Evolutionary conservation across 1,140 invertebrate species (phyloP).

Genomic region (Thaumatotibia leucotreta): DNA sequence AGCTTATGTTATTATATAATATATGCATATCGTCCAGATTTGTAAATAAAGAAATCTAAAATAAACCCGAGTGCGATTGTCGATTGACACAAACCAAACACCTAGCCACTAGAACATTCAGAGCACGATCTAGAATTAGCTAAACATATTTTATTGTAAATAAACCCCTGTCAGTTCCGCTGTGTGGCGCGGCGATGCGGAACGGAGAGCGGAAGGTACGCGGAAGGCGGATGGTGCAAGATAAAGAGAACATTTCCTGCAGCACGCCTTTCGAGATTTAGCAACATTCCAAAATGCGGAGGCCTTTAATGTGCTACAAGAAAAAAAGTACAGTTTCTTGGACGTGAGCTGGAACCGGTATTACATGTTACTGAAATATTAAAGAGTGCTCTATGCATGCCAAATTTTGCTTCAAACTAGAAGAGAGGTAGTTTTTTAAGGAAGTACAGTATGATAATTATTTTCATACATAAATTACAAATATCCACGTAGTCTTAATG

Average conservation of each 20-base stretch:
- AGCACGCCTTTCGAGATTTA: conserved; percentile 66
- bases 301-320: conserved; percentile 51
- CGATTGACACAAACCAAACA: not conserved
- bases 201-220: conserved; percentile 54
- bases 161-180: conserved; percentile 58
- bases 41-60: too few species aligned
- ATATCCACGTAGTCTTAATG: too few species aligned
- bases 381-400: not conserved
- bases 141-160: conserved; percentile 45
- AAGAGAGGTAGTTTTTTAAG: too few species aligned
- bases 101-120: not conserved
- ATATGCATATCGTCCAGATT: too few species aligned
- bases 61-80: too few species aligned
- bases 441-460: too few species aligned
- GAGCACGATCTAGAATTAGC: conserved; percentile 5
- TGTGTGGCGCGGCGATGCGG: conserved; percentile 53
- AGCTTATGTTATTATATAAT: too few species aligned
- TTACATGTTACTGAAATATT: not conserved
- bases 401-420: not conserved
- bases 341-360: not conserved
- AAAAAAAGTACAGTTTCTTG: conserved; percentile 21
- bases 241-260: conserved; percentile 74
- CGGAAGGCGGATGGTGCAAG: conserved; percentile 71
- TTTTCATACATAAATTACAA: too few species aligned
- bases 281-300: conserved; percentile 55